Base-by-base conservation (phyloP, 2,113 vertebrate genomes). In the Naja naja region DNA sequence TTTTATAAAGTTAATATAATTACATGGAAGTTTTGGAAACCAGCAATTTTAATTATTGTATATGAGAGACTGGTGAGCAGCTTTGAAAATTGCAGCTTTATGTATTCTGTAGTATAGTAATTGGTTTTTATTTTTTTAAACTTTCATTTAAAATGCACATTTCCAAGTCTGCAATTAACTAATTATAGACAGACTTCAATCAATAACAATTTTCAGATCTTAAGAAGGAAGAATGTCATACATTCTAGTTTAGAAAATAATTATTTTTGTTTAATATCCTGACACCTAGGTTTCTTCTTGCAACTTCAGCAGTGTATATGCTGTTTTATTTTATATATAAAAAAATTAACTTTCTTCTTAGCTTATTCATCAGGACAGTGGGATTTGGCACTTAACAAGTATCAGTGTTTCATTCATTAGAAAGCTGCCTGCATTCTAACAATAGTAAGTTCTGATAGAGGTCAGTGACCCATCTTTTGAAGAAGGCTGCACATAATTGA, bases 221-320 rank as follows among this genome's bases (percentile, higher is more conserved):
- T 92, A 52, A 90, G 60, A 81, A 6, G 88, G 34, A 93, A 43
- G 54, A 93, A 93, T 92, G 56, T 89, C 43, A 4, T 43, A 20
- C 86, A 94, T 88, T 94, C 81, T 87, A 91, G 94, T 89, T 90
- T 87, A 9, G 93, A 81, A n/a, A 89, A 5, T 0, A 0, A 1
- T 58, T 91, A 91, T 16, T 58, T 92, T 5, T 92, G 64, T 93
- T 16, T 94, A 85, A 92, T 94, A 91, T 22, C 25, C 92, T 95
- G 5, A 58, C 39, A 89, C 52, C 52, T 89, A 16, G 0, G 81
- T 8, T 64, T 86, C 90, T 85, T 43, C n/a, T 1, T 89, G 27
- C 52, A 89, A 16, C 18, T 85, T 85, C 64, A 81, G 25, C 47
- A 45, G 12, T 4, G 56, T 49, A 14, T 58, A 22, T 64, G 45